Evolutionary conservation across 2,113 vertebrate species (phyloP), one percentile per base, ranked within the genome.

Genomic region (Acrocephalus arundinaceus): DNA sequence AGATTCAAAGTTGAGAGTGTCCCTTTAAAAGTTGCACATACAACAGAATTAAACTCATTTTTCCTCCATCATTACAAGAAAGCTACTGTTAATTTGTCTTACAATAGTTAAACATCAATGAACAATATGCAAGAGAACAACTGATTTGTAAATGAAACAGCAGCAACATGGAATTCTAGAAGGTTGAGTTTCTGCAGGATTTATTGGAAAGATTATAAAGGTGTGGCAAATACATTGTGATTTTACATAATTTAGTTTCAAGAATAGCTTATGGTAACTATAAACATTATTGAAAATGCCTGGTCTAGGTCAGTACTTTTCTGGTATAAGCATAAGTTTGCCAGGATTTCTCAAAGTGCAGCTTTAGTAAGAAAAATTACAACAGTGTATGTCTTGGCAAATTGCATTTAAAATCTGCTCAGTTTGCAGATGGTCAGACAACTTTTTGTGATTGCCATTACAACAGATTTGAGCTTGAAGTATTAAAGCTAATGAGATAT

Each of bases 191-290:
- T 97, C 91, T 96, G 85, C 85, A 97, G 92, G 89, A 97, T 97
- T 98, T 98, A 98, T 97, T 98, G 96, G 94, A 96, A 97, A 96
- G 95, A 97, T 96, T 93, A 97, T 83, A 88, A 96, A 94, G 96
- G 71, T 93, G 81, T 94, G 85, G 95, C 88, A 97, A 97, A 96
- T 97, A 98, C 94, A 97, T 22, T 83, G 46, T 88, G 77, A 91
- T 88, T 94, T 97, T 95, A 97, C 93, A 97, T 94, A 89, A 97
- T 96, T 96, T 97, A 91, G 22, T 92, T 92, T 48, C 16, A 8
- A 80, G 55, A 97, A 46, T 85, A 93, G 82, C 55, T 96, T 96
- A 94, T 31, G 27, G 78, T 91, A 96, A 97, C 94, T 96, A 97
- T 51, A 96, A 98, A 93, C 86, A 90, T 95, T 66, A 95, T 65